phyloP scores from a whole-genome alignment of 2,797 vertebrate genomes.

The Gorsachius magnificus region DNA sequence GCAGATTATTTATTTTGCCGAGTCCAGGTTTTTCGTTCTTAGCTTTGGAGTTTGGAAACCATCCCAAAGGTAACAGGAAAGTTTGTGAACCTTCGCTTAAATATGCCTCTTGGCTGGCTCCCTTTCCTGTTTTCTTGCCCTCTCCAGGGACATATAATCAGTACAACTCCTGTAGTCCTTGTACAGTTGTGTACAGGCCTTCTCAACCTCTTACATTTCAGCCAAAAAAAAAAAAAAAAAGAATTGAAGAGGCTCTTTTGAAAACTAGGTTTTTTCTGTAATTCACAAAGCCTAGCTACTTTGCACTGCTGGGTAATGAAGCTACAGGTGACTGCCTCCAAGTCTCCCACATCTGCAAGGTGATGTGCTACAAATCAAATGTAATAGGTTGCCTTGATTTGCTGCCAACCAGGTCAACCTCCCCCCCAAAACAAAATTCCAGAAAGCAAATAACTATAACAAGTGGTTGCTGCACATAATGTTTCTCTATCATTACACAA shows the following conservation, averaged over 20 bases:
- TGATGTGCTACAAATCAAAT: neutral
- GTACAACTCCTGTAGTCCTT: neutral
- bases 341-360: neutral
- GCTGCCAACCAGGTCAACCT: neutral
- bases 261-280: neutral
- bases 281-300: neutral
- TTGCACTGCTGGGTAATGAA: neutral
- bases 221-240: neutral
- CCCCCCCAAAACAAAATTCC: neutral
- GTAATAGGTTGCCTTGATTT: neutral
- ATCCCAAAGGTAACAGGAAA: slow-evolving; percentile 16
- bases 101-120: neutral
- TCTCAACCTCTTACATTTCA: neutral
- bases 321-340: neutral
- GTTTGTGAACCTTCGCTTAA: neutral
- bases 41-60: slow-evolving; percentile 14
- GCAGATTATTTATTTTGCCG: slow-evolving; percentile 6
- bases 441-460: neutral
- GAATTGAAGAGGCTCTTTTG: neutral
- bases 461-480: neutral
- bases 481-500: neutral
- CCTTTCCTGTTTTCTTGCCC: slow-evolving; percentile 5
- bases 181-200: neutral
- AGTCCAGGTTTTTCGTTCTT: neutral
- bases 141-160: neutral